These are phyloP conservation scores for Scaptomyza tumidula DNA, from an alignment of 2,888 invertebrate genomes.

Conservation along the genomic window DNA sequence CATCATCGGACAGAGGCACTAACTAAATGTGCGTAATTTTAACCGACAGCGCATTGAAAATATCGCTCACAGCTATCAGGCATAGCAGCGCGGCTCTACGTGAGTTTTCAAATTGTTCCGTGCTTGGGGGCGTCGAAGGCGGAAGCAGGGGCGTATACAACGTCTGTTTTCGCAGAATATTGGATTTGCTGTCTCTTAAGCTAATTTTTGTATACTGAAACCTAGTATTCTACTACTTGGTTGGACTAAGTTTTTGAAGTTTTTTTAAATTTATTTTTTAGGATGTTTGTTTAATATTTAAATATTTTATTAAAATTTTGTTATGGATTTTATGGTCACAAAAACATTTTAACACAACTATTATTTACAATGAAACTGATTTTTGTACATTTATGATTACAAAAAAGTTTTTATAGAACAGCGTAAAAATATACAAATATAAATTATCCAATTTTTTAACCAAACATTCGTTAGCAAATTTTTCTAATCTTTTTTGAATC, in stretches of 20 bases:
- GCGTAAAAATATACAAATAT: neutral
- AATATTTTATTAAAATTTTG: no score
- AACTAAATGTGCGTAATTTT: conserved; percentile 80
- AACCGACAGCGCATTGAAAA: conserved; percentile 76
- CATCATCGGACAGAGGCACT: conserved; percentile 51
- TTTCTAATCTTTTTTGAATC: no score
- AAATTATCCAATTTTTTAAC: no score
- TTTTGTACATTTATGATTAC: no score
- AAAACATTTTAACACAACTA: no score
- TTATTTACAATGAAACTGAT: neutral
- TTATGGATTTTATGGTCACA: no score
- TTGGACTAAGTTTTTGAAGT: conserved; percentile 1
- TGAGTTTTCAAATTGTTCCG: conserved; percentile 66
- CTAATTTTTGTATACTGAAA: conserved; percentile 20
- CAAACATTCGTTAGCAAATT: no score
- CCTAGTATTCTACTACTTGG: conserved; percentile 15
- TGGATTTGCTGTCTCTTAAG: conserved; percentile 53
- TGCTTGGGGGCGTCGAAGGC: neutral
- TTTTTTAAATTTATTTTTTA: neutral
- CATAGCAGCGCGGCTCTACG: conserved; percentile 43
- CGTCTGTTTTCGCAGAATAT: conserved; percentile 30
- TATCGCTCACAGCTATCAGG: conserved; percentile 67
- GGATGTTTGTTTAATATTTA: no score
- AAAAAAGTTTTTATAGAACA: neutral
- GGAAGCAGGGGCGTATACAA: neutral